Evolutionary conservation across 37 sponge, comb jelly and placozoan species (phyloP).

Genomic region (Theonella swinhoei): DNA sequence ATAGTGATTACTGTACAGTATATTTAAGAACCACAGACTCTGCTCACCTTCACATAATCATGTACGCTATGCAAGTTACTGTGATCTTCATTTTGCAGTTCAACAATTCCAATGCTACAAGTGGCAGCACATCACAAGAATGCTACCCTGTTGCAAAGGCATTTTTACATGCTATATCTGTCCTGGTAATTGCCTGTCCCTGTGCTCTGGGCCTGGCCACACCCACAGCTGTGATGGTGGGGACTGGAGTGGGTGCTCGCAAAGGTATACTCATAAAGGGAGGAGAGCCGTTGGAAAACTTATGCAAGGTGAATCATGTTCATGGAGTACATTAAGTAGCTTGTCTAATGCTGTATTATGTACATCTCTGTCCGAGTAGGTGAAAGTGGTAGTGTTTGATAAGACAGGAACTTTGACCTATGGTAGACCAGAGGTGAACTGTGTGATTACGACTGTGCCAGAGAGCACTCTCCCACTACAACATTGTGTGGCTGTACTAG

Average conservation of each 20-base stretch:
- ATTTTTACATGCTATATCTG: slow-evolving; percentile 75
- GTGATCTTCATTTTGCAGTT: too few species aligned
- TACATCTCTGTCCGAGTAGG: neutral
- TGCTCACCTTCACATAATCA: too few species aligned
- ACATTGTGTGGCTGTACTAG: slow-evolving; percentile 62
- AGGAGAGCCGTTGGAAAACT: slow-evolving; percentile 8
- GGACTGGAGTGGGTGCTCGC: slow-evolving; percentile 51
- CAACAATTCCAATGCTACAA: neutral
- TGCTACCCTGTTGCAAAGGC: slow-evolving; percentile 29
- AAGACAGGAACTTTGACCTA: slow-evolving; percentile 93
- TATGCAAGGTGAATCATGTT: neutral
- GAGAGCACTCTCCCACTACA: slow-evolving; percentile 28
- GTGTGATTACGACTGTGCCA: slow-evolving; percentile 33
- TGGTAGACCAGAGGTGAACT: slow-evolving; percentile 79
- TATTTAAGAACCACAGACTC: too few species aligned
- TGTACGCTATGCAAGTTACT: too few species aligned
- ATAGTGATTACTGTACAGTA: too few species aligned
- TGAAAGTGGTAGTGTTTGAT: slow-evolving; percentile 82
- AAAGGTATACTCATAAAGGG: slow-evolving; percentile 18
- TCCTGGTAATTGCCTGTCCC: slow-evolving; percentile 91
- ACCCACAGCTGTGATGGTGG: slow-evolving; percentile 96
- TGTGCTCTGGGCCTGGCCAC: slow-evolving; percentile 95
- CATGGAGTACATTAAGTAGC: neutral
- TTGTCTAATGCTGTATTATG: neutral
- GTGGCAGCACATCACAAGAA: neutral